These are phyloP conservation scores for Agrotis segetum DNA, from an alignment of 2,888 invertebrate species.

Conservation along the genomic window DNA sequence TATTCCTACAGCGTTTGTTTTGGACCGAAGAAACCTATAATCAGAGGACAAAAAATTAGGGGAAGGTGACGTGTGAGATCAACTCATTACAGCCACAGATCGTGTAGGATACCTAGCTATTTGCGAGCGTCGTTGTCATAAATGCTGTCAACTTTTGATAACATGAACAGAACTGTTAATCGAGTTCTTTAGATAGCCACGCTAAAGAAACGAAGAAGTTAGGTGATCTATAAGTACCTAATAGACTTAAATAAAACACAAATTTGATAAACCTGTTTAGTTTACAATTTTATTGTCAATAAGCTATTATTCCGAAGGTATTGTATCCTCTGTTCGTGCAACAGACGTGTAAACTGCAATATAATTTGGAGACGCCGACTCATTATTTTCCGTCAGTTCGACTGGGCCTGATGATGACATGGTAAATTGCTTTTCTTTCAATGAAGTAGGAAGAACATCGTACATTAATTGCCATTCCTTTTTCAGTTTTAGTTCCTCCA, in stretches of 20 bases:
- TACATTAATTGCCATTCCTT: conserved; percentile 84
- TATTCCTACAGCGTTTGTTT: no score
- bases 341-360: conserved; percentile 78
- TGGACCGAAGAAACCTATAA: no score
- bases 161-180: no score
- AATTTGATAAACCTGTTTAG: conserved; percentile 55
- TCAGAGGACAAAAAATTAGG: no score
- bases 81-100: no score
- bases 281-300: conserved; percentile 74
- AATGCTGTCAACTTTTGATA: no score
- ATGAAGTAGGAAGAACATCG: conserved; percentile 72
- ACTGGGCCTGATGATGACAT: not conserved
- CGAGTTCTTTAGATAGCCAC: not conserved
- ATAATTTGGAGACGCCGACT: conserved; percentile 50
- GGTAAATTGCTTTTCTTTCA: conserved; percentile 59
- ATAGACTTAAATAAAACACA: conserved; percentile 14
- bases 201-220: no score
- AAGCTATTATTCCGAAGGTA: conserved; percentile 57
- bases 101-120: no score
- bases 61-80: no score
- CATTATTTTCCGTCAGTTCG: not conserved
- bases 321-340: conserved; percentile 48
- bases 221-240: not conserved
- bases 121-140: no score
- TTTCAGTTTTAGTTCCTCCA: conserved; percentile 78